Evolutionary conservation across 2,888 invertebrate species (phyloP).

Genomic region (Eulithis prunata): DNA sequence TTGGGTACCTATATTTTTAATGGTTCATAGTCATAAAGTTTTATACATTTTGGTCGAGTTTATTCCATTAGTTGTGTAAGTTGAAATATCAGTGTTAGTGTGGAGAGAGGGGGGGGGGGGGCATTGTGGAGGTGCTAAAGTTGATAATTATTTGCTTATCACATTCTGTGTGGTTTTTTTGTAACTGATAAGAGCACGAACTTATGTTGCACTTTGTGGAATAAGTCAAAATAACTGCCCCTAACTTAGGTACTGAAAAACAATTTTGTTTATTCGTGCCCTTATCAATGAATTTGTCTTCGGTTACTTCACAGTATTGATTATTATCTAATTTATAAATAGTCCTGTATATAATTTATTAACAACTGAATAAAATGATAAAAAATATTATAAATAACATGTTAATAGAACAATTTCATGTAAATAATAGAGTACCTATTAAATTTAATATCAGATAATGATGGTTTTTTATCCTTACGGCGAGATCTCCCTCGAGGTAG

Average conservation of each 20-base stretch:
- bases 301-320: constrained; percentile 79
- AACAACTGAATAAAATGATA: constrained; percentile 78
- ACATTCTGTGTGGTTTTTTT: constrained; percentile 59
- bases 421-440: constrained; percentile 84
- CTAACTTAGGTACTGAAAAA: constrained; percentile 7
- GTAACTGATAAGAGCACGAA: constrained; percentile 53
- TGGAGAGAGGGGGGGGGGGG: no score
- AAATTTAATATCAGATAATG: constrained; percentile 83
- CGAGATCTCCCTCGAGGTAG: no score
- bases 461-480: constrained; percentile 53
- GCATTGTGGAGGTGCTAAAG: constrained; percentile 71
- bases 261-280: constrained; percentile 45
- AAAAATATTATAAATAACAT: constrained; percentile 81
- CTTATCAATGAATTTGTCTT: constrained; percentile 62
- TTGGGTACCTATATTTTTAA: constrained; percentile 48
- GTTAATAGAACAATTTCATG: constrained; percentile 85
- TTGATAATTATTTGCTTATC: constrained; percentile 58
- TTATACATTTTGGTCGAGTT: constrained; percentile 55
- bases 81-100: constrained; percentile 63
- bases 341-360: constrained; percentile 84
- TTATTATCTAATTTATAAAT: constrained; percentile 82
- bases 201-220: constrained; percentile 23
- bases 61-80: constrained; percentile 62
- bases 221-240: neutral
- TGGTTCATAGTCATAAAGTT: constrained; percentile 59